Base-by-base conservation (phyloP, 2,888 invertebrate genomes). In the Aphrophora alni region DNA sequence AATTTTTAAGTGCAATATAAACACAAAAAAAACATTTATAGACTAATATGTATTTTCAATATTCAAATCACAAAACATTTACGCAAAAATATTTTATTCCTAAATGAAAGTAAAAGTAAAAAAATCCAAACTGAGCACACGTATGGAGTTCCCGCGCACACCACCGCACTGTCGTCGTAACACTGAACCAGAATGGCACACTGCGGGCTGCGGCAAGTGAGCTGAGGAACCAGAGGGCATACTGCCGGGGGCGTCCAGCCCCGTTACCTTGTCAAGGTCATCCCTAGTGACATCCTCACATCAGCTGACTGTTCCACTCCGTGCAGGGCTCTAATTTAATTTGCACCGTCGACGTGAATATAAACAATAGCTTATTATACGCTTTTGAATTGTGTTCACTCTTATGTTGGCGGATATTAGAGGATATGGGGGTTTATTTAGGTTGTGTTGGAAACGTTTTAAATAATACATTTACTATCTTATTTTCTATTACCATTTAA, bases 201-300 rank as follows among this genome's bases (percentile, higher is more conserved):
- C 51, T n/a, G n/a, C n/a, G n/a, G n/a, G n/a, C 73, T 21, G 28
- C 26, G 73, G 74, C 74, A 21, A 14, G 68, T 44, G 79, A 73
- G 79, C 33, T 27, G 33, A 69, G 28, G 79, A 69, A 75, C 59
- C 74, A 44, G 44, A 7, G 38, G 27, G 26, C 38, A 51, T 8
- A 28, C 38, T 33, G 38, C n/a, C 71, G 72, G 27, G 68, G 80
- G 44, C 71, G 59, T 51, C 51, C 74, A 44, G 78, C 72, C 68
- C 73, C 73, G 74, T 78, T 78, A 77, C 77, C 77, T 77, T 38
- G 21, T 33, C 77, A 77, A 77, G 77, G 77, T 77, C 77, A 44
- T 26, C 17, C 38, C 71, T 71, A 38, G 28, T n/a, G 14, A 14
- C 27, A 38, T 59, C 21, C 21, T 12, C 2, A 0, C 26, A 69